A percentile compares a stretch with the other conserved stretches of the same genome.
phyloP scores from a whole-genome alignment of 2,888 invertebrate genomes.

The Papilio gigon region DNA sequence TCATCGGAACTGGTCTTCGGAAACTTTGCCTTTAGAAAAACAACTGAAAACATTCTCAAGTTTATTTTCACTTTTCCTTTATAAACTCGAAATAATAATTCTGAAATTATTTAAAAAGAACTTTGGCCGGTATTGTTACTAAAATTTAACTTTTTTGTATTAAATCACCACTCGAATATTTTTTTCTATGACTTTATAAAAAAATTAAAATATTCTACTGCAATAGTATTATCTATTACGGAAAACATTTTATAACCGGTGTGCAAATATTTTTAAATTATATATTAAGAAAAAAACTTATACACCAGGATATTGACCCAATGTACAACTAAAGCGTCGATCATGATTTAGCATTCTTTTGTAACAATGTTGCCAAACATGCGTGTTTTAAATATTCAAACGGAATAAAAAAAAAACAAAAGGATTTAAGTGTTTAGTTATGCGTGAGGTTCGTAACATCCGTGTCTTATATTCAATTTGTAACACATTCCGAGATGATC shows the following conservation, averaged over 20 bases:
- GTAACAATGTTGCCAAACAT: constrained; percentile 5
- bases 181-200: too few species aligned
- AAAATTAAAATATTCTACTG: neutral
- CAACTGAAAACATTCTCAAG: constrained; percentile 36
- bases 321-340: neutral
- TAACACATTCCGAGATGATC: constrained; percentile 30
- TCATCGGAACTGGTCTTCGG: constrained; percentile 24
- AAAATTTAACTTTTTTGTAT: neutral
- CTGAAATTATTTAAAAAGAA: constrained; percentile 8
- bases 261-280: constrained; percentile 1
- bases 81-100: constrained; percentile 18
- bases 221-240: too few species aligned
- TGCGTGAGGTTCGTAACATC: constrained; percentile 35
- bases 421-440: constrained; percentile 26
- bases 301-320: constrained; percentile 11
- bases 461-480: constrained; percentile 38
- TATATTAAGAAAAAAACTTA: neutral
- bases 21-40: constrained; percentile 24
- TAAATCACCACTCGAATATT: neutral
- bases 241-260: too few species aligned
- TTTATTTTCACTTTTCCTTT: constrained; percentile 19
- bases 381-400: constrained; percentile 8
- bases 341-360: constrained; percentile 5
- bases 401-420: constrained; percentile 28
- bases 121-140: constrained; percentile 1